Base-by-base conservation (phyloP, 2,113 vertebrate genomes). In the Ornithorhynchus anatinus region DNA sequence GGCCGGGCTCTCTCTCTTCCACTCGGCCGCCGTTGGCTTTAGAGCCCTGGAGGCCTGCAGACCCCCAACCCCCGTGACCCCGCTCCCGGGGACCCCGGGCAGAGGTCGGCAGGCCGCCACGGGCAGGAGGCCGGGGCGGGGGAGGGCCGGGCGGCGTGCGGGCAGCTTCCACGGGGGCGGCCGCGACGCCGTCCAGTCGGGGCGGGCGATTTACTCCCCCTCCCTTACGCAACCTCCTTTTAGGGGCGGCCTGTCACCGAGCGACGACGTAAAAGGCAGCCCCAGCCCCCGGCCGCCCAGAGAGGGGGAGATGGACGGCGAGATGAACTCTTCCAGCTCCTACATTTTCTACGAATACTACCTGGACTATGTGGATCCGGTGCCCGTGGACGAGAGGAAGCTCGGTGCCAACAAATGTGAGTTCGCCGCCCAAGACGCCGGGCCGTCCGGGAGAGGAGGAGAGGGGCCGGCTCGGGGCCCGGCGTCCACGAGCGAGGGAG, bases 361-460 rank as follows among this genome's bases (percentile, higher is more conserved):
- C 19, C 92, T 95, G 75, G 95, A 95, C 84, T 97, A 98, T 39
- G 29, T 96, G 38, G 97, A 98, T 75, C 92, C 92, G 20, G 75
- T 95, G 35, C 84, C 92, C 1, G 96, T 99, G 78, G 95, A 98
- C 23, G 94, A 95, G 69, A 94, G 85, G 82, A 92, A 94, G 67
- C 80, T 98, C 69, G 90, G 89, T 69, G 95, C 92, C 81, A 92
- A 96, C 80, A 97, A 96, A 92, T 95, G 97, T 97, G 91, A 96
- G 97, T 94, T 79, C 25, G n/a, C 48, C 16, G 7, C 16, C n/a
- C n/a, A 1, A 19, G 19, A 14, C 4, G 31, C 39, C 38, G 14
- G 20, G 25, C 33, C 0, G 0, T 33, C 31, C 33, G 8, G 52
- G 57, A 50, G 31, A 50, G n/a, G 31, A 29, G 25, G 1, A 5